phyloP scores from a whole-genome alignment of 2,797 vertebrate genomes.

The Scarus forsteni region DNA sequence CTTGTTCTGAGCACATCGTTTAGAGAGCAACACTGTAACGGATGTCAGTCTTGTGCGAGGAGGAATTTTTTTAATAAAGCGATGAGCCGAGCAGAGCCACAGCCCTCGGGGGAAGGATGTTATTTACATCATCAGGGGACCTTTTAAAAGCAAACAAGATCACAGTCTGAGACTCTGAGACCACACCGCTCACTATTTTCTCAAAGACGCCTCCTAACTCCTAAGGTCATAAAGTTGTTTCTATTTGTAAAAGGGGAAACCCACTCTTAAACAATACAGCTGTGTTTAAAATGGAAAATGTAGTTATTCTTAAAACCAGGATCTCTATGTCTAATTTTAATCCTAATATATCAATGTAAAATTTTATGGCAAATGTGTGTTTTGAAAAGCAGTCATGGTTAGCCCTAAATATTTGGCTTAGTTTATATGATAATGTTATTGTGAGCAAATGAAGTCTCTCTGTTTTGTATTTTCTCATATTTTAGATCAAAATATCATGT shows the following conservation, averaged over 20 bases:
- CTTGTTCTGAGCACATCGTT: conserved; percentile 12
- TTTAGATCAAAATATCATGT: too few relatives aligned
- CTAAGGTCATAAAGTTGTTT: conserved; percentile 5
- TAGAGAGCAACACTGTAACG: conserved; percentile 23
- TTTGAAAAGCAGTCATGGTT: too few relatives aligned
- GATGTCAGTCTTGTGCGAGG: not conserved
- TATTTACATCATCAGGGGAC: conserved; percentile 37
- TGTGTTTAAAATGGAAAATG: not conserved
- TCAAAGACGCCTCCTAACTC: conserved; percentile 5
- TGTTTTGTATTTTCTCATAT: too few relatives aligned
- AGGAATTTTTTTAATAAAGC: conserved; percentile 30
- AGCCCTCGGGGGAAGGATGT: conserved; percentile 7
- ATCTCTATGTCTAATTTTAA: too few relatives aligned
- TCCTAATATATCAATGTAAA: too few relatives aligned
- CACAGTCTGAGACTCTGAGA: conserved; percentile 10
- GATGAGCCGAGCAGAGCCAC: conserved; percentile 22
- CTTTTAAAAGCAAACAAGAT: conserved; percentile 27
- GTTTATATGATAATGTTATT: too few relatives aligned
- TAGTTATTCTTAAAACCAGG: not conserved
- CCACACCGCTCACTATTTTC: conserved; percentile 19
- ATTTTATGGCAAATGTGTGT: too few relatives aligned
- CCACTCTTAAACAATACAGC: not conserved
- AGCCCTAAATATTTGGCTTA: too few relatives aligned
- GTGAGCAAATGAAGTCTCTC: too few relatives aligned
- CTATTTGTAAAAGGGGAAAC: not conserved